phyloP scores from a whole-genome alignment of 2,113 vertebrate genomes.

The Melanostigma gelatinosum region DNA sequence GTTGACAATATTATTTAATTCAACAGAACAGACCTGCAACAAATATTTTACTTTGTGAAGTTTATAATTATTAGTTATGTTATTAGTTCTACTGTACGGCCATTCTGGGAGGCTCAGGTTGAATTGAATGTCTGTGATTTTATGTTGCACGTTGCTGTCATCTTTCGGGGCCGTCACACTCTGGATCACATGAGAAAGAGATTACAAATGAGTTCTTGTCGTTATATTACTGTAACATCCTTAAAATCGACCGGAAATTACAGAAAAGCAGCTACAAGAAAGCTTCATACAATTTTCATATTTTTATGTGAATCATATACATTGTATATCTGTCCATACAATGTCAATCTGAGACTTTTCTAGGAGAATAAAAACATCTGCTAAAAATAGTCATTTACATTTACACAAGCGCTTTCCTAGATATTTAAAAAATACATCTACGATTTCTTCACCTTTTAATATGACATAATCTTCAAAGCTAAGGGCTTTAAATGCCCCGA shows the following conservation, averaged over 20 bases:
- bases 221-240: neutral
- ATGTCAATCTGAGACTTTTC: neutral
- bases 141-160: neutral
- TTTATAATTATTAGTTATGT: neutral
- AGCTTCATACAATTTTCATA: neutral
- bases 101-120: neutral
- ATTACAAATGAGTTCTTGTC: neutral
- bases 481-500: slow-evolving; percentile 2
- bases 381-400: neutral
- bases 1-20: neutral
- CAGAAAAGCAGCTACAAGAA: neutral
- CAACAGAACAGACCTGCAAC: neutral
- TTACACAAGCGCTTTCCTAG: neutral
- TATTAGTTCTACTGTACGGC: neutral
- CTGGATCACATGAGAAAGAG: neutral
- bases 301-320: neutral
- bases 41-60: neutral
- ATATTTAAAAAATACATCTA: neutral
- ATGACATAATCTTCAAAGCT: neutral
- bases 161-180: neutral
- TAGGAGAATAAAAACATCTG: neutral
- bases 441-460: neutral
- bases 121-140: neutral
- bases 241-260: neutral
- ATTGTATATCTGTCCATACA: too few relatives aligned